These are phyloP conservation scores for Molossus alvarezi DNA, from an alignment of 2,797 vertebrate genomes.

Conservation along the genomic window DNA sequence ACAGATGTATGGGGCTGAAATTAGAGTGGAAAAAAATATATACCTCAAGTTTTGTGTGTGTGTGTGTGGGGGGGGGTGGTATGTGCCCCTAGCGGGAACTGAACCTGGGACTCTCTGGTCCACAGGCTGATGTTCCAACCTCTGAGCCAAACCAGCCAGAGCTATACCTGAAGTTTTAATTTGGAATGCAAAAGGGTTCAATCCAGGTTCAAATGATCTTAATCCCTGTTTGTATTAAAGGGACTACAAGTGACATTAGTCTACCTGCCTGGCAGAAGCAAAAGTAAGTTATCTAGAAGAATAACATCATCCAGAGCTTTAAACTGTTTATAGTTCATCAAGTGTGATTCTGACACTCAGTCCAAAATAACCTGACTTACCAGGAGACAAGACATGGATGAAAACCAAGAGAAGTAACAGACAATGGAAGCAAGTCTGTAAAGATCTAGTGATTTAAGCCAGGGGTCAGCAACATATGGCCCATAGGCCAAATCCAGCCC, in stretches of 20 bases:
- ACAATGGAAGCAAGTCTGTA: background rate
- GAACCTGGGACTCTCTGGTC: no score
- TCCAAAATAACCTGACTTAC: background rate
- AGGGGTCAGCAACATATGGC: background rate
- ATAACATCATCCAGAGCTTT: background rate
- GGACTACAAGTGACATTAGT: background rate
- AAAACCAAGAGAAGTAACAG: background rate
- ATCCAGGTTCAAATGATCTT: background rate
- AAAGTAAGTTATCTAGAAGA: background rate
- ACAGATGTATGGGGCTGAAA: background rate
- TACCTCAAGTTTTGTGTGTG: background rate
- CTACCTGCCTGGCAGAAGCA: background rate
- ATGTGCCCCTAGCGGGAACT: no score
- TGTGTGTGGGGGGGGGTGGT: no score
- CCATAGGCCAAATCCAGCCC: background rate
- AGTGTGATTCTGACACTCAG: background rate
- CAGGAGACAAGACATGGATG: background rate
- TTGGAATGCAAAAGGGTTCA: background rate
- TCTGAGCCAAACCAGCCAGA: no score
- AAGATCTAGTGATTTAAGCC: background rate
- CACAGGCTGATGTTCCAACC: no score
- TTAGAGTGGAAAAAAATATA: background rate
- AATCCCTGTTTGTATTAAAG: background rate
- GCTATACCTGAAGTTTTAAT: background rate
- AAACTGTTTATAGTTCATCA: background rate